Conservation (phyloP, 2,888 invertebrate species). For the Achlya flavicornis region DNA sequence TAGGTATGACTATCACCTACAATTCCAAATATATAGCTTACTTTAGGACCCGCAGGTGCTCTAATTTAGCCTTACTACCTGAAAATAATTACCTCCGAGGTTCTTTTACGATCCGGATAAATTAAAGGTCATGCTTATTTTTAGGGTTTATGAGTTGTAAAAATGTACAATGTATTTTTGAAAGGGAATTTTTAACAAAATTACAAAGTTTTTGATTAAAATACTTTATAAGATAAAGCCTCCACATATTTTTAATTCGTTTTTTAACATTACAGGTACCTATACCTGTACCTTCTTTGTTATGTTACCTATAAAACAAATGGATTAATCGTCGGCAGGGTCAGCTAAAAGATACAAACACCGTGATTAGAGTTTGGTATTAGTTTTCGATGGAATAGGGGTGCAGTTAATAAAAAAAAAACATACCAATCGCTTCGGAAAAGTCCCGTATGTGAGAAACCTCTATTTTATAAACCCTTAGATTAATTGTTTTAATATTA, state of each 20-base stretch:
- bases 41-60: not conserved
- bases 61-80: not conserved
- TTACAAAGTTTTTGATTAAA: not conserved
- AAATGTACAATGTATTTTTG: conserved; percentile 7
- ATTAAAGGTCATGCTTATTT: conserved; percentile 3
- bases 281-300: not conserved
- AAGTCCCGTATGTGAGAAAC: too few relatives aligned
- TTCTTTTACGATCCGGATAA: not conserved
- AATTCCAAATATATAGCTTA: not conserved
- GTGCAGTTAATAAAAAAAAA: too few relatives aligned
- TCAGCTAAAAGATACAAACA: too few relatives aligned
- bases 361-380: too few relatives aligned
- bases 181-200: not conserved
- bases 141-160: conserved; percentile 1
- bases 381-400: too few relatives aligned
- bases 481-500: too few relatives aligned
- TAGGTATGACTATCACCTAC: conserved; percentile 18
- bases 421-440: too few relatives aligned
- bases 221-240: not conserved
- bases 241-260: not conserved
- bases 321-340: too few relatives aligned
- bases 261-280: not conserved
- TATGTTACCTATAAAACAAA: not conserved
- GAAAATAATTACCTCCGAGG: conserved; percentile 2
- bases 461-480: too few relatives aligned